Evolutionary conservation across 2,113 vertebrate species (phyloP).

Genomic region (Phocoena sinus): DNA sequence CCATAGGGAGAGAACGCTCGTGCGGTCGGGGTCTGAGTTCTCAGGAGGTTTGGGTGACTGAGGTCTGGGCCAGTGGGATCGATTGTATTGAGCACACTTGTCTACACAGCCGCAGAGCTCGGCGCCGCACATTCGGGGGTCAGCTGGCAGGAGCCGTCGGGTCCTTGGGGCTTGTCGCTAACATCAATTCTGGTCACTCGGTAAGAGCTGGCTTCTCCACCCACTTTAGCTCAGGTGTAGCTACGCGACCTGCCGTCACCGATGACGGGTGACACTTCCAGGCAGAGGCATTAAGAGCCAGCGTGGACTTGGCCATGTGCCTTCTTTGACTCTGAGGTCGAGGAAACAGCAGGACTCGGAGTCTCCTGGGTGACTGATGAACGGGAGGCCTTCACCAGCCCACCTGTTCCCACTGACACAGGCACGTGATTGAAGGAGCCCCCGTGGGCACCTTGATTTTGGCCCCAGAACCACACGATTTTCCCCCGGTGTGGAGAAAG

Average conservation of each 20-base stretch:
- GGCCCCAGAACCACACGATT: not conserved
- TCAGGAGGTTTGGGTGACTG: not conserved
- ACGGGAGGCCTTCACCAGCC: fast-evolving
- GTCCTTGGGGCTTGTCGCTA: not conserved
- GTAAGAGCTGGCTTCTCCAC: not conserved
- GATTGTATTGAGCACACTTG: no score
- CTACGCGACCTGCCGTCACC: fast-evolving
- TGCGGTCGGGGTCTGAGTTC: not conserved
- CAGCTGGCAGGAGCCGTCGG: not conserved
- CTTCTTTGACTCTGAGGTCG: not conserved
- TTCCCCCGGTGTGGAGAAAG: not conserved
- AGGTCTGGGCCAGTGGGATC: not conserved
- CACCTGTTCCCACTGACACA: not conserved
- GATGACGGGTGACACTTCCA: fast-evolving
- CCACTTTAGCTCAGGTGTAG: not conserved
- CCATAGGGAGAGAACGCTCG: not conserved
- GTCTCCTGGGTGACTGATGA: not conserved
- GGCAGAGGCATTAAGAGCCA: not conserved
- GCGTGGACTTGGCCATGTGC: fast-evolving
- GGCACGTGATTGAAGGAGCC: not conserved
- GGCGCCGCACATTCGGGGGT: no score
- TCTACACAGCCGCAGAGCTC: no score
- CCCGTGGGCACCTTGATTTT: fast-evolving
- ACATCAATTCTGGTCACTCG: fast-evolving
- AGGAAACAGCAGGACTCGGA: fast-evolving